phyloP scores from a whole-genome alignment of 2,888 invertebrate genomes.

The Drosophila stalkeri region DNA sequence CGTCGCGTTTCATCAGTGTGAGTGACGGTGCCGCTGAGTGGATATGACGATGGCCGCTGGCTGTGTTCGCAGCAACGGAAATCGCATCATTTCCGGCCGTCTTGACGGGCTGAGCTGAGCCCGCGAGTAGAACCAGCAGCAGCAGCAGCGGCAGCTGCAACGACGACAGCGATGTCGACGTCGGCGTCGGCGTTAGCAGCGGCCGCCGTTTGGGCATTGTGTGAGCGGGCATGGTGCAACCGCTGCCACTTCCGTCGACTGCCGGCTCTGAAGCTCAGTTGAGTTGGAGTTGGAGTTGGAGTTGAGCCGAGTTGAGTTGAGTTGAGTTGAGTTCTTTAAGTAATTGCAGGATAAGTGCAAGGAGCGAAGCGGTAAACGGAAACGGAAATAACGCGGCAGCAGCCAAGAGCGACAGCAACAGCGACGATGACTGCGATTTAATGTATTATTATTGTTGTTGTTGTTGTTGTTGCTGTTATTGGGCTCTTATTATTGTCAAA shows the following conservation, averaged over 20 bases:
- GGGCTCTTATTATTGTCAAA: conserved; percentile 14
- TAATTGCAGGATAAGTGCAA: conserved; percentile 48
- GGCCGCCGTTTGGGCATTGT: conserved; percentile 21
- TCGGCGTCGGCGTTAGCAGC: not conserved
- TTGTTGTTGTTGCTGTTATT: not conserved
- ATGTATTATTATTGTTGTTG: conserved; percentile 6
- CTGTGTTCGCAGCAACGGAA: conserved; percentile 45
- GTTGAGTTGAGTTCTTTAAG: conserved; percentile 17
- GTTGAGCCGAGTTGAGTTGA: conserved; percentile 6
- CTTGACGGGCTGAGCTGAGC: conserved; percentile 15
- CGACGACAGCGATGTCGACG: not conserved
- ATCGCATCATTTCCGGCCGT: conserved; percentile 68
- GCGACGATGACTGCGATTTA: not conserved
- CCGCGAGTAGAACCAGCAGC: conserved; percentile 22
- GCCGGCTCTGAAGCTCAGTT: conserved; percentile 3
- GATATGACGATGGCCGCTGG: conserved; percentile 19
- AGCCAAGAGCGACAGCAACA: conserved; percentile 8
- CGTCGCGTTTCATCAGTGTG: conserved; percentile 30
- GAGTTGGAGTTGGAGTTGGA: not conserved
- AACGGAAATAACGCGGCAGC: conserved; percentile 58
- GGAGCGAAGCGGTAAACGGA: conserved; percentile 38
- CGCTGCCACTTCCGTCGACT: conserved; percentile 30
- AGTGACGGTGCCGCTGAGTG: conserved; percentile 27
- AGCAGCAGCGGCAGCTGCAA: conserved; percentile 17
- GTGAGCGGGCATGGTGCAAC: conserved; percentile 29